phyloP scores from a whole-genome alignment of 2,888 invertebrate genomes.

The Andrena minutula region DNA sequence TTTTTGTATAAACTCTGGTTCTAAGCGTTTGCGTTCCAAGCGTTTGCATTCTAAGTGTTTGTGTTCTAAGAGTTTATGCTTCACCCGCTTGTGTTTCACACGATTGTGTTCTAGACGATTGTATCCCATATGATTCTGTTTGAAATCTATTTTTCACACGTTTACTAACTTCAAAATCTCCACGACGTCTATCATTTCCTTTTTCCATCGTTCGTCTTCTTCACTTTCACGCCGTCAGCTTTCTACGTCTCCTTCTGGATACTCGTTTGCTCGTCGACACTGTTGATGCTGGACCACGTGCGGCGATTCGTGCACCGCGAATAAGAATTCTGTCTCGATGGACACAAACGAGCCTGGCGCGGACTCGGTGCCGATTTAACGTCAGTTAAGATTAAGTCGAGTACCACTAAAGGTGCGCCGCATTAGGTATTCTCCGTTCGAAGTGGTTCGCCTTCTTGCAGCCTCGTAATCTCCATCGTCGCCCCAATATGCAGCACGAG shows the following conservation, averaged over 20 bases:
- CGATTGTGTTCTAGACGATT: no score
- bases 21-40: no score
- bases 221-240: slow-evolving; percentile 19
- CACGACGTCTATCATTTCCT: background rate
- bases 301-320: slow-evolving; percentile 11
- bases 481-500: slow-evolving; percentile 49
- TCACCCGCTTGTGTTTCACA: no score
- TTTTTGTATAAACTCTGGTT: no score
- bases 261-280: background rate
- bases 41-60: no score
- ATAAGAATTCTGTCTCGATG: slow-evolving; percentile 11
- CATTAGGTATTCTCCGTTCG: slow-evolving; percentile 49
- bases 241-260: background rate
- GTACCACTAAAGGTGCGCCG: slow-evolving; percentile 50
- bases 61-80: no score
- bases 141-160: background rate
- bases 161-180: slow-evolving; percentile 1
- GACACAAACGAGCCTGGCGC: slow-evolving; percentile 26
- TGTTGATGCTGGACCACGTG: slow-evolving; percentile 11
- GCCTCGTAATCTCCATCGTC: slow-evolving; percentile 48
- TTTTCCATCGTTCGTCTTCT: background rate
- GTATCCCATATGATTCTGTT: no score
- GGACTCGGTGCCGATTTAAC: slow-evolving; percentile 46
- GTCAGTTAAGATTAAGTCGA: slow-evolving; percentile 59
- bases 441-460: slow-evolving; percentile 49